phyloP scores from a whole-genome alignment of 1,140 invertebrate genomes.

The Pogonus chalceus region DNA sequence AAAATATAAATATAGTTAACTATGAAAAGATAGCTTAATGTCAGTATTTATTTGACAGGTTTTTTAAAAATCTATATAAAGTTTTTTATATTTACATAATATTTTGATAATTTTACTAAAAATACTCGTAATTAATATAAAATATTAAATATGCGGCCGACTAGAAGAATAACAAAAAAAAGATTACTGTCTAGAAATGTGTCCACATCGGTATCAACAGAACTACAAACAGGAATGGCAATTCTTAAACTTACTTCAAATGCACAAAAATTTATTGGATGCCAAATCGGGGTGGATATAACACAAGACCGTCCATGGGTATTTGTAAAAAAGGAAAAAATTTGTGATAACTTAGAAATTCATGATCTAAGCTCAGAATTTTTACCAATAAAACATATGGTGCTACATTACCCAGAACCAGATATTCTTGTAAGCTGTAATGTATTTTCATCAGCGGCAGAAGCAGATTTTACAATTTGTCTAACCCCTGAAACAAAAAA shows the following conservation, averaged over 20 bases:
- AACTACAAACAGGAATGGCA: too few relatives aligned
- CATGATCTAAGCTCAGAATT: slow-evolving; percentile 43
- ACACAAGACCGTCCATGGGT: slow-evolving; percentile 66
- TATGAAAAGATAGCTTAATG: too few relatives aligned
- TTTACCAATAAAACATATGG: slow-evolving; percentile 38
- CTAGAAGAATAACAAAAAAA: too few relatives aligned
- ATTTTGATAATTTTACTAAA: too few relatives aligned
- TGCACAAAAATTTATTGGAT: slow-evolving; percentile 41
- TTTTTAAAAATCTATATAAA: too few relatives aligned
- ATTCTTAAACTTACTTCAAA: slow-evolving; percentile 29
- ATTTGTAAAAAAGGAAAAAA: slow-evolving; percentile 45
- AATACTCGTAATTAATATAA: too few relatives aligned
- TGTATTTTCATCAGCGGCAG: slow-evolving; percentile 41
- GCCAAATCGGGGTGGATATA: slow-evolving; percentile 43
- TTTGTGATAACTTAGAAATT: slow-evolving; percentile 46
- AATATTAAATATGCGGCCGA: too few relatives aligned
- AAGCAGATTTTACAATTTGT: slow-evolving; percentile 58
- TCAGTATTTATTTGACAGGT: too few relatives aligned
- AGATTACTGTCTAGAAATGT: too few relatives aligned
- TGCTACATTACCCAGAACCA: slow-evolving; percentile 41
- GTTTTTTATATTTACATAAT: too few relatives aligned
- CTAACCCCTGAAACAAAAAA: slow-evolving; percentile 41
- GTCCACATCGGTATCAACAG: too few relatives aligned
- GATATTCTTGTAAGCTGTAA: slow-evolving; percentile 58
- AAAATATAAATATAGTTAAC: too few relatives aligned